Evolutionary conservation across 2,797 vertebrate species (phyloP), one percentile per base, ranked within the genome.

Genomic region (Atherinosoma microstoma): DNA sequence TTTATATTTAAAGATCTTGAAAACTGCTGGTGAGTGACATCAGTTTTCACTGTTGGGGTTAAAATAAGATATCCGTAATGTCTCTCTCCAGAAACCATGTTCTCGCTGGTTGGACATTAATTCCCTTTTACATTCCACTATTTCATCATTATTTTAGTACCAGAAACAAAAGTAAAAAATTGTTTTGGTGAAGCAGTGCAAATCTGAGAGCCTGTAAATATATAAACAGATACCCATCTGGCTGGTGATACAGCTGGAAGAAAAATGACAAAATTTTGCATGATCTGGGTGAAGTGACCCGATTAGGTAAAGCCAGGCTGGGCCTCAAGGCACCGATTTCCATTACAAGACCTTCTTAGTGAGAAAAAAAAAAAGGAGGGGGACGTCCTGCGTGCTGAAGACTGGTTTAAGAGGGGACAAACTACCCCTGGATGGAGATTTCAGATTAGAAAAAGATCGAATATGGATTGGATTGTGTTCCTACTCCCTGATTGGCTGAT

Each of bases 261-360:
- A 45, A 67, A 58, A 45, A 20, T 34, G 16, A 32, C 2, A 24
- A 22, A 40, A 16, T 24, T 47, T 40, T 57, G 34, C 27, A 34
- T 71, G 70, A 73, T 80, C 79, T 66, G 40, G 54, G 63, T 87
- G 73, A 88, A 80, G 45, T 10, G n/a, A 87, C 56, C 59, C 63
- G 68, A 73, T 72, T 47, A 45, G 59, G 73, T 45, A 70, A 75
- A 83, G 81, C 45, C 77, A 85, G 86, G 71, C 80, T 83, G 87
- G 80, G 80, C 71, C 75, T 73, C 79, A 84, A 81, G 79, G 79
- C 78, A 86, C 80, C 73, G 40, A 71, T 65, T 86, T 77, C 76
- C 47, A 86, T 82, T 72, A 74, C 70, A 83, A 87, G 83, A 80
- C 78, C 75, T 78, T 81, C 73, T 81, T 47, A 53, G 73, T 75